Percentiles rank a stretch among this genome's conserved stretches.
phyloP scores from a whole-genome alignment of 1,140 invertebrate species.

The Drosophila ficusphila region DNA sequence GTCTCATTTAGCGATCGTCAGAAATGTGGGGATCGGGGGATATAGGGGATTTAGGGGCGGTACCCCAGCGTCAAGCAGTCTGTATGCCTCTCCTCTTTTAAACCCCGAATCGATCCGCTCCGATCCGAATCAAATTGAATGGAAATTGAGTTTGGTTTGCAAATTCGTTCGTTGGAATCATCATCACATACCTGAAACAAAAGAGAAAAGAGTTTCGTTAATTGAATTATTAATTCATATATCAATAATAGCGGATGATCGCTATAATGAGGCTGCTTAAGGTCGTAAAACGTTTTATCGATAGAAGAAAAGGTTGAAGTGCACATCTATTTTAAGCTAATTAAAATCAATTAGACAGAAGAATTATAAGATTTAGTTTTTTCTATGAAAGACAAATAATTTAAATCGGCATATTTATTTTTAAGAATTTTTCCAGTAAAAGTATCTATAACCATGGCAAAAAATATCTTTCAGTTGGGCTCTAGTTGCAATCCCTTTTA shows the following conservation, averaged over 20 bases:
- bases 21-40: neutral
- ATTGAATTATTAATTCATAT: constrained; percentile 75
- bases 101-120: constrained; percentile 1
- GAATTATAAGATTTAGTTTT: no score
- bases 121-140: constrained; percentile 20
- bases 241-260: constrained; percentile 50
- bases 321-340: neutral
- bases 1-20: constrained; percentile 63
- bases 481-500: neutral
- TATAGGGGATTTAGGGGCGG: constrained; percentile 11
- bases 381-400: no score
- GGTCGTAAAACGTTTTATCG: constrained; percentile 16
- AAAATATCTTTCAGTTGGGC: constrained; percentile 15
- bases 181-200: constrained; percentile 61
- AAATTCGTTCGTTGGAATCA: constrained; percentile 2
- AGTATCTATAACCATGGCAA: no score
- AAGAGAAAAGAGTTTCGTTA: constrained; percentile 34
- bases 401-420: no score
- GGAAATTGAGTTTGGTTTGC: constrained; percentile 14
- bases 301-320: neutral
- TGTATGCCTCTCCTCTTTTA: constrained; percentile 39
- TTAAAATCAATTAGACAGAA: constrained; percentile 13
- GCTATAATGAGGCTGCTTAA: constrained; percentile 17
- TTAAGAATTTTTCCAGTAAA: neutral
- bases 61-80: constrained; percentile 67